Evolutionary conservation across 2,888 invertebrate species (phyloP), one percentile per base, ranked within the genome.

Genomic region (Eupithecia tripunctaria): DNA sequence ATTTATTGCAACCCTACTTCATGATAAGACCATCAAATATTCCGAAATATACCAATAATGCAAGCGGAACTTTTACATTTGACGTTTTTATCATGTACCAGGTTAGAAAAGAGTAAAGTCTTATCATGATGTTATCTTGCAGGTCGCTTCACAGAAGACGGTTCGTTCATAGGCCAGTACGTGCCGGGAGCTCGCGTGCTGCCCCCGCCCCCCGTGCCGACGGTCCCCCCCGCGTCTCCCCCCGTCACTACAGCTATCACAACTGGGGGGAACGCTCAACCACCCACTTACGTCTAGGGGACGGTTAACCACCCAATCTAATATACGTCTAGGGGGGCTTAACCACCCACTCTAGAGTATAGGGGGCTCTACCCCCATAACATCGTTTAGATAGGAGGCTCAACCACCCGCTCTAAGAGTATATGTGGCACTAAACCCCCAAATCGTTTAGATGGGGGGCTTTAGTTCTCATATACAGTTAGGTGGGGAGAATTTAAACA

Each of bases 141-240:
- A 97, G 97, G 97, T 90, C 97, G 97, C 82, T 99, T 99, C 95
- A 98, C 99, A 79, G 99, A 99, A 95, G 99, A 99, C 94, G 99
- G 99, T 67, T 99, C 99, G 78, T 99, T 99, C 94, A 99, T 99
- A 91, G 99, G 99, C 66, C 98, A 98, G 94, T 99, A 99, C 93
- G 98, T 98, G 86, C 97, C 97, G 74, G 97, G 97, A 81, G 97
- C 96, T 86, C 95, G 96, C 85, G 96, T 95, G 85, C 95, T 96
- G 80, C 91, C 92, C 41, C 90, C 94, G 5, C 89, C 93, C 0
- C 89, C 92, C 63, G 80, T 86, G 67, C 86, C 89, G 38, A 6
- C 38, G 29, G 43, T 21, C 15, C 76, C 71, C 81, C 79, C 78
- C 78, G 72, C 78, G 79, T 69, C 77, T 78, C 72, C 79, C 71